phyloP scores from a whole-genome alignment of 2,113 vertebrate genomes.

The Zapus hudsonius region DNA sequence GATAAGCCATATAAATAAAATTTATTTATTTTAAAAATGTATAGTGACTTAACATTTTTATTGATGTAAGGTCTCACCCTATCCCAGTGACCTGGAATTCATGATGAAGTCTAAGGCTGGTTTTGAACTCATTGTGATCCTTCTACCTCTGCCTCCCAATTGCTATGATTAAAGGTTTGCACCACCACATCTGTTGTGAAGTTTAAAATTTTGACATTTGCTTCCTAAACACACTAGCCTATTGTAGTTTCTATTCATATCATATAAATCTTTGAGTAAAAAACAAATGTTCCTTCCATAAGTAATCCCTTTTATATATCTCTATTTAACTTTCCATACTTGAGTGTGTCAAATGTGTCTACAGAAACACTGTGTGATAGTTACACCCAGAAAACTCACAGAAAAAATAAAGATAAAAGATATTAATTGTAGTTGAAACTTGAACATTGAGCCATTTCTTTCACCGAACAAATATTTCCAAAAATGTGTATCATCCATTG shows the following conservation, averaged over 20 bases:
- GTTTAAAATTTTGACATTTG: neutral
- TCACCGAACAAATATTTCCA: neutral
- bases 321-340: neutral
- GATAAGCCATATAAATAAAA: neutral
- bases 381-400: neutral
- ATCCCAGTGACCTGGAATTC: too few relatives aligned
- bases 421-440: neutral
- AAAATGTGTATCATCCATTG: neutral
- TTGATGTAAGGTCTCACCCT: too few relatives aligned
- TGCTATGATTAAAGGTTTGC: too few relatives aligned
- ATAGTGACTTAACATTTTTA: too few relatives aligned
- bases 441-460: neutral
- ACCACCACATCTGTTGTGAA: too few relatives aligned
- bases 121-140: too few relatives aligned
- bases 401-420: neutral
- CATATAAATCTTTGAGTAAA: neutral
- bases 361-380: neutral
- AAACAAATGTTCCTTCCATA: neutral
- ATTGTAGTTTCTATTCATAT: too few relatives aligned
- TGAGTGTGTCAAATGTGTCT: neutral
- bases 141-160: too few relatives aligned
- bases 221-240: too few relatives aligned
- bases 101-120: too few relatives aligned
- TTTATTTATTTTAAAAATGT: too few relatives aligned
- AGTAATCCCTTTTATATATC: neutral